These are phyloP conservation scores for Meteorus sp. DNA, from an alignment of 1,140 invertebrate genomes.

Conservation along the genomic window DNA sequence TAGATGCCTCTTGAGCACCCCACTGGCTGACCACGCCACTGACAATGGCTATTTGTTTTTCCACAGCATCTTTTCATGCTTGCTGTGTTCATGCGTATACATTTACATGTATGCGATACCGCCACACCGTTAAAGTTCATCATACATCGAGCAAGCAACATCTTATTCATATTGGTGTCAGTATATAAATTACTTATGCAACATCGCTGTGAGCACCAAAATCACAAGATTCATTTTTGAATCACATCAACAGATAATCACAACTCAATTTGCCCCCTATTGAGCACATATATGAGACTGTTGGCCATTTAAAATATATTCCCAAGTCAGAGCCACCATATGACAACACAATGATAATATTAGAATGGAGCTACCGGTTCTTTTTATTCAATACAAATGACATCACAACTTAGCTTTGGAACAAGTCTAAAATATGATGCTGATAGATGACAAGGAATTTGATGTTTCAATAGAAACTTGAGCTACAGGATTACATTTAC, in stretches of 20 bases:
- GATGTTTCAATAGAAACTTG: constrained; percentile 23
- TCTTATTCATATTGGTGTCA: no score
- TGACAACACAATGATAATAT: constrained; percentile 6
- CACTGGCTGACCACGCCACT: constrained; percentile 48
- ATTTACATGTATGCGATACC: constrained; percentile 8
- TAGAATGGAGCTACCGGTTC: constrained; percentile 24
- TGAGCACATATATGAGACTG: constrained; percentile 33
- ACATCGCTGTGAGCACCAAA: no score
- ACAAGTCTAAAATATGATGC: not conserved
- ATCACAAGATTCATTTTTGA: constrained; percentile 34
- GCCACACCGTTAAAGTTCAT: not conserved
- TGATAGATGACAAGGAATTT: constrained; percentile 21
- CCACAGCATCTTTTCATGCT: constrained; percentile 44
- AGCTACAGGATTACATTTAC: no score
- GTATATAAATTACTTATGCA: no score
- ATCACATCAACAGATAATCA: constrained; percentile 60
- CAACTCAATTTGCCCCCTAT: constrained; percentile 59
- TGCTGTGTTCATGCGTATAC: constrained; percentile 29
- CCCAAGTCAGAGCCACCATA: constrained; percentile 32
- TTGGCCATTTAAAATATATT: constrained; percentile 7
- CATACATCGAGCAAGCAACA: no score
- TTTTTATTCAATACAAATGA: constrained; percentile 47
- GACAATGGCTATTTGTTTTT: constrained; percentile 61
- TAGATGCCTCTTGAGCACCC: constrained; percentile 54
- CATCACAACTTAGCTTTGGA: not conserved